These are phyloP conservation scores for Pyrgilauda ruficollis DNA, from an alignment of 2,113 vertebrate genomes.

Conservation along the genomic window DNA sequence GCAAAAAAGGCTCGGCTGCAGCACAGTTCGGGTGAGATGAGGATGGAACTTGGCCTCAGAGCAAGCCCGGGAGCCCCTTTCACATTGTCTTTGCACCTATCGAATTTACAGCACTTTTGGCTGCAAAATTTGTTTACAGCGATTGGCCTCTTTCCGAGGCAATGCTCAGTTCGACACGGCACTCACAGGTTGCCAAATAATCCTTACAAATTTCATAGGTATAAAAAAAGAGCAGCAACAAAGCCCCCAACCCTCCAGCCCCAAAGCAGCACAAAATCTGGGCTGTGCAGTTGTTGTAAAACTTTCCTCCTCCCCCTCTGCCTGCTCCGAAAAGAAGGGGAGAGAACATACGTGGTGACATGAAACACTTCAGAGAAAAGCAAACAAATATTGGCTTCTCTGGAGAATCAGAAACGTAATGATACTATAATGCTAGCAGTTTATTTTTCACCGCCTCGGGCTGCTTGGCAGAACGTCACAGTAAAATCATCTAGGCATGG, in stretches of 20 bases:
- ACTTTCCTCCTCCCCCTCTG: not conserved
- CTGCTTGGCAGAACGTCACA: constrained; percentile 49
- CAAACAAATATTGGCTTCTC: constrained; percentile 64
- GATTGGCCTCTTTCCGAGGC: not conserved
- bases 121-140: not conserved
- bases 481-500: constrained; percentile 53
- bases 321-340: not conserved
- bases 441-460: constrained; percentile 65
- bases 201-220: not conserved
- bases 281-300: not conserved
- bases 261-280: not conserved
- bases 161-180: fast-evolving
- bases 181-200: not conserved
- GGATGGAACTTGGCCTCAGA: not conserved
- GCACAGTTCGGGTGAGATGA: not conserved
- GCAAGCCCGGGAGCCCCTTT: fast-evolving
- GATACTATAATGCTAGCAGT: constrained; percentile 56
- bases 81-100: not conserved
- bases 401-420: constrained; percentile 59
- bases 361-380: constrained; percentile 60
- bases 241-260: not conserved
- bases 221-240: not conserved
- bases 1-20: not conserved
- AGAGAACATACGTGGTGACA: constrained; percentile 21
- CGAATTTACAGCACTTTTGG: not conserved